Percentiles rank a stretch among this genome's conserved stretches.
Evolutionary conservation across 2,888 invertebrate species (phyloP).

Genomic region (Drosophila eohydei): DNA sequence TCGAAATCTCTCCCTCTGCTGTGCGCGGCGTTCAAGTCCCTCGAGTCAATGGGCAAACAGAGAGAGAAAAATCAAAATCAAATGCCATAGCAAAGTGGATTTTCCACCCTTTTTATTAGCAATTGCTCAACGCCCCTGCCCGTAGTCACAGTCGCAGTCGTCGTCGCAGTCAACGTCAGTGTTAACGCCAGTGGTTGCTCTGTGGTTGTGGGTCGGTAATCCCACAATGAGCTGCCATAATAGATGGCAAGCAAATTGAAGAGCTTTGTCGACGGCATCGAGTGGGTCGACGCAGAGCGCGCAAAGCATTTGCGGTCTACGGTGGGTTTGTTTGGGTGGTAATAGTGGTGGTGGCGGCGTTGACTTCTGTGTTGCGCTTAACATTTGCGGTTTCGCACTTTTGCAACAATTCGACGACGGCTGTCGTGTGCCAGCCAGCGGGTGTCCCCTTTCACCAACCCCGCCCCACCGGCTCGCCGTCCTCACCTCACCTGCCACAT

Average conservation of each 20-base stretch:
- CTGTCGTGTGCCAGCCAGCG: constrained; percentile 57
- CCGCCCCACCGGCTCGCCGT: background rate
- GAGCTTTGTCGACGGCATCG: constrained; percentile 71
- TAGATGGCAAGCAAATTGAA: constrained; percentile 83
- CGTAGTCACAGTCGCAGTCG: background rate
- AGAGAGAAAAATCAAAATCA: constrained; percentile 78
- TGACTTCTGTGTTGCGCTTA: constrained; percentile 83
- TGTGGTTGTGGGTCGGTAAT: constrained; percentile 64
- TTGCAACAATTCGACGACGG: constrained; percentile 74
- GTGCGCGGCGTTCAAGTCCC: constrained; percentile 38
- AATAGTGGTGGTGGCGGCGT: constrained; percentile 48
- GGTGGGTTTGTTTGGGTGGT: constrained; percentile 32
- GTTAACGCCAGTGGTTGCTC: constrained; percentile 44
- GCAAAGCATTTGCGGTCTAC: constrained; percentile 62
- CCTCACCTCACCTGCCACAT: constrained; percentile 2
- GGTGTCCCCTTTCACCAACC: constrained; percentile 26
- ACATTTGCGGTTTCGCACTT: constrained; percentile 84
- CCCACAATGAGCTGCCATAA: constrained; percentile 83
- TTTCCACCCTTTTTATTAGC: constrained; percentile 82
- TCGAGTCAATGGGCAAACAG: constrained; percentile 55
- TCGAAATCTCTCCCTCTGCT: constrained; percentile 29
- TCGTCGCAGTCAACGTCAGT: constrained; percentile 22
- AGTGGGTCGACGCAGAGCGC: constrained; percentile 33
- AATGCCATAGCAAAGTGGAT: constrained; percentile 82
- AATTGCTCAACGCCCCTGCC: constrained; percentile 62